Evolutionary conservation across 23 tunicate species (phyloP).

Genomic region (Styela plicata): DNA sequence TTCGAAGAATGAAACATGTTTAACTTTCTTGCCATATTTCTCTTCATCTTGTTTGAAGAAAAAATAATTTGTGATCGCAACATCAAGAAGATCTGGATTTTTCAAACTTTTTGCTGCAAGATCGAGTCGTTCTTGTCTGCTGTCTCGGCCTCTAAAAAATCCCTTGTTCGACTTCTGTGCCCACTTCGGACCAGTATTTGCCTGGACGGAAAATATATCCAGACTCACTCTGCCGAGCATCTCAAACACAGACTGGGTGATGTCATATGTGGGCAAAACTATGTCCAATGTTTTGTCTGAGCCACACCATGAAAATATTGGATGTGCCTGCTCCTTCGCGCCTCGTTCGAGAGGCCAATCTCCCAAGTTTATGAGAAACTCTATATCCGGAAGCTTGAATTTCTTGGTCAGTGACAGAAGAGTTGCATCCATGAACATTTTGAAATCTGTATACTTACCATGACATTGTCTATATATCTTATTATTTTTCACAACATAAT

Average conservation of each 20-base stretch:
- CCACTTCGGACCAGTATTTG: constrained; percentile 92
- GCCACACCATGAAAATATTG: constrained; percentile 98
- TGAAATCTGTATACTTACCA: constrained; percentile 85
- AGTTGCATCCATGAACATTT: constrained; percentile 93
- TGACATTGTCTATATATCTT: constrained; percentile 79
- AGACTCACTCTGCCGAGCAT: constrained; percentile 90
- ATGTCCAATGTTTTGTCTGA: constrained; percentile 70
- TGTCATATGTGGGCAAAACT: constrained; percentile 89
- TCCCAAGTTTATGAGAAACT: constrained; percentile 89
- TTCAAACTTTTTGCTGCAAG: constrained; percentile 75
- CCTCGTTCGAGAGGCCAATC: constrained; percentile 94
- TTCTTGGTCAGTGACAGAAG: constrained; percentile 71
- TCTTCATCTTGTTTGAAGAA: constrained; percentile 90
- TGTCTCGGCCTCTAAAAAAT: constrained; percentile 96
- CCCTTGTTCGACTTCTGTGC: constrained; percentile 67
- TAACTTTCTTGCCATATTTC: constrained; percentile 76
- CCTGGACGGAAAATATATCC: constrained; percentile 85
- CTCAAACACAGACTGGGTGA: constrained; percentile 69
- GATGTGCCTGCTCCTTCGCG: constrained; percentile 60
- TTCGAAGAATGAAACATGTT: constrained; percentile 76
- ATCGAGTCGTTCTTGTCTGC: constrained; percentile 84
- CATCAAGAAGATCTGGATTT: constrained; percentile 80
- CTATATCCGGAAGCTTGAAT: constrained; percentile 86
- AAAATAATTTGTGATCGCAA: constrained; percentile 82
- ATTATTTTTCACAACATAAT: constrained; percentile 72